phyloP scores from a whole-genome alignment of 2,888 invertebrate genomes.

The Petrolisthes manimaculis region DNA sequence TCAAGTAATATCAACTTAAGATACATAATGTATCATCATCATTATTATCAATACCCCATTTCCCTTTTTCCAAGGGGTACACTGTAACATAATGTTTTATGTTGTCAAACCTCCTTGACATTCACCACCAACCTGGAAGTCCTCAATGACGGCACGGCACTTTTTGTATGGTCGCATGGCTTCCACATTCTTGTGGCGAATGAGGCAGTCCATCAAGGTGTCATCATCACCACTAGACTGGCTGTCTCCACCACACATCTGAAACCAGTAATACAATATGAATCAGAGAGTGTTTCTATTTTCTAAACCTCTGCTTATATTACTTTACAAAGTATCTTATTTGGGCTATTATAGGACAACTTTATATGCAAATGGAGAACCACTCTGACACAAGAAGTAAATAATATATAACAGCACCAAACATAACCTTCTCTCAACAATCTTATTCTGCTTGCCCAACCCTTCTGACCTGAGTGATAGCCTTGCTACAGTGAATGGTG shows the following conservation, averaged over 20 bases:
- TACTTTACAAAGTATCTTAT: neutral
- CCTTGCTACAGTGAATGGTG: slow-evolving; percentile 41
- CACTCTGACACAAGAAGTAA: neutral
- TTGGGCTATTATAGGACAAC: neutral
- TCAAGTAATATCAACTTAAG: too few species aligned
- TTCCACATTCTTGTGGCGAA: slow-evolving; percentile 89
- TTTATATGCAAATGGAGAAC: neutral
- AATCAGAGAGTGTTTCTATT: too few species aligned
- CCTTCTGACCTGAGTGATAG: slow-evolving; percentile 44
- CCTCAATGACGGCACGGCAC: slow-evolving; percentile 94
- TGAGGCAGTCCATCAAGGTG: slow-evolving; percentile 93
- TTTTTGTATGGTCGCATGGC: slow-evolving; percentile 82
- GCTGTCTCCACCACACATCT: slow-evolving; percentile 66
- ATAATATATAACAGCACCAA: neutral
- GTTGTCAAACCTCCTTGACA: neutral
- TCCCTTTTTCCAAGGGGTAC: neutral
- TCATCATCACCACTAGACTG: slow-evolving; percentile 77
- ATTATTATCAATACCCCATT: neutral
- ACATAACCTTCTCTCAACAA: neutral
- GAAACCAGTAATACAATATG: neutral
- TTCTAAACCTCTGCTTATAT: too few species aligned
- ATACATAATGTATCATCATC: neutral
- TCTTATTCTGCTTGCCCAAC: neutral
- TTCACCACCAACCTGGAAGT: slow-evolving; percentile 82
- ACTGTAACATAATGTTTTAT: too few species aligned